Evolutionary conservation across 1,140 invertebrate species (phyloP), one percentile per base, ranked within the genome.

Genomic region (Drosophila kanapiae): DNA sequence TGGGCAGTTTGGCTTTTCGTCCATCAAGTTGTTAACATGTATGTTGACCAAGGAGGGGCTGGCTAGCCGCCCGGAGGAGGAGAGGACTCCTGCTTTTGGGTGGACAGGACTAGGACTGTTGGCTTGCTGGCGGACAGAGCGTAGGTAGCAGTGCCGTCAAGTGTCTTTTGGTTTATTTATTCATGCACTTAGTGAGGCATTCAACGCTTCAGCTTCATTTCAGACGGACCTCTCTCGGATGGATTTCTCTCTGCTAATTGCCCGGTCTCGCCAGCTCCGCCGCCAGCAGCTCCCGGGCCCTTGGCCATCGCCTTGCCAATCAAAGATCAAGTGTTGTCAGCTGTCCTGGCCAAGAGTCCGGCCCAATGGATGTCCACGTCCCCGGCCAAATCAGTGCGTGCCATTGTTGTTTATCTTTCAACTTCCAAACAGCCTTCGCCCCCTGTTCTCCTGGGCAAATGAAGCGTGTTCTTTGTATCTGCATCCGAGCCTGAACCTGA

Each of bases 21-120:
- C 78, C 85, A 88, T 88, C 85, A 90, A 85, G 78, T 88, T 88
- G 85, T 85, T 90, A 90, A 88, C 85, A 88, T 88, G 85, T 88
- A 85, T 90, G 85, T 90, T 90, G 70, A 78, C 63, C 64, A 63
- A 49, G 59, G 61, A 37, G 71, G 67, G 48, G 42, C 38, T n/a
- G 49, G 58, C 58, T 70, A 54, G 51, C 18, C 33, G 16, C 33
- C 8, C 13, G 18, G n/a, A 6, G 60, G 27, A 5, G 23, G 18
- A 13, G 5, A 18, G 71, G 38, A 45, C 40, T 40, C 53, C n/a
- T 43, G 33, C 37, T 14, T 14, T 29, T 27, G 45, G 69, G 43
- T 48, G 33, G 42, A 27, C 31, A 45, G 63, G 38, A 38, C 13
- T 27, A 47, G 37, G 38, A 38, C 13, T 27, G 62, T 29, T 16